Percentiles rank a stretch among this genome's conserved stretches.
phyloP scores from a whole-genome alignment of 2,113 vertebrate species.

The Cinclus mexicanus region DNA sequence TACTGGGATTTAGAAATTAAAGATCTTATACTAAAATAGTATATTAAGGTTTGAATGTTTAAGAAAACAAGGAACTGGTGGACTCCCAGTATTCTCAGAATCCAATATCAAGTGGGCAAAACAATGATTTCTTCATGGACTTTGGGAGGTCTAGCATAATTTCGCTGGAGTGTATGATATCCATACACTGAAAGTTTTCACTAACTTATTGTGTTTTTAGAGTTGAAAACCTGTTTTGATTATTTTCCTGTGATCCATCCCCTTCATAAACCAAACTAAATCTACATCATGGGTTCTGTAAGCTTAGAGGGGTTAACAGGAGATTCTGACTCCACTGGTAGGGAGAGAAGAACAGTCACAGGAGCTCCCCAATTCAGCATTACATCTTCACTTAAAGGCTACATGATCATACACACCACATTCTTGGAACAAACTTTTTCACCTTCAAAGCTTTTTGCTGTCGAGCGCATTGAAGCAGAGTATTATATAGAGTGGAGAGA shows the following conservation, averaged over 20 bases:
- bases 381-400: background rate
- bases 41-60: background rate
- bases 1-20: background rate
- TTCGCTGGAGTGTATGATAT: background rate
- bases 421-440: slow-evolving; percentile 11
- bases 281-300: background rate
- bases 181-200: background rate
- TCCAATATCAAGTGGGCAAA: background rate
- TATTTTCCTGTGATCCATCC: background rate
- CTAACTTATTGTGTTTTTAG: background rate
- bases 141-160: background rate
- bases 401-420: background rate
- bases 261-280: background rate
- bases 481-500: background rate
- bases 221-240: background rate
- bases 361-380: background rate
- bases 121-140: background rate
- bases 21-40: background rate
- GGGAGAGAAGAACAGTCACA: background rate
- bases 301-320: background rate
- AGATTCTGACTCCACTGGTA: background rate
- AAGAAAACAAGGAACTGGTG: background rate
- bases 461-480: background rate
- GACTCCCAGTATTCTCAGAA: background rate
- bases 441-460: slow-evolving; percentile 25